Base-by-base conservation (phyloP, 2,797 vertebrate genomes). In the Sebastes hubbsi region DNA sequence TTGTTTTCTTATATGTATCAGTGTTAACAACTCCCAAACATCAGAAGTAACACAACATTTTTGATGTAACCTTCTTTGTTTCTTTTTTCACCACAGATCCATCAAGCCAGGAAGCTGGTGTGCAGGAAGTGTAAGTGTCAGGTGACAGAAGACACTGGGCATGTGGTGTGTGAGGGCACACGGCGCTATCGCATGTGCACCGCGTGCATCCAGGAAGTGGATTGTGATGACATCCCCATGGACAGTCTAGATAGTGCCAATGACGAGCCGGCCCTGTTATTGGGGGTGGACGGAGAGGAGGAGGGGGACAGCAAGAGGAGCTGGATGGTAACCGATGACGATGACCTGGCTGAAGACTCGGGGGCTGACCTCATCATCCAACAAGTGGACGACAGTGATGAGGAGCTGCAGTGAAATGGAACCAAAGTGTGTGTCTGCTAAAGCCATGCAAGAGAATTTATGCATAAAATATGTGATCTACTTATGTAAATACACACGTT, bases 91-190 rank as follows among this genome's bases (percentile, higher is more conserved):
- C 10, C 10, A 67, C 94, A 99, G 98, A 99, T 99, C 81, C 98
- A 99, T 84, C 98, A 99, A 94, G 98, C 98, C 4, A 97, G 97
- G 87, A 99, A 99, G 81, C 95, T 99, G 52, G 98, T 99, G 89
- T 99, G 98, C 96, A 96, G 98, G 86, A 98, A 98, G 82, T 99
- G 98, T 80, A 99, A 99, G 70, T 96, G 97, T 18, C 97, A 97
- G 0, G 97, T 99, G 86, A 99, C 98, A 0, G 98, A 99, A 86
- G 94, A 97, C 34, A 98, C 96, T 0, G 98, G 98, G 0, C 97
- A 97, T 2, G 98, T 99, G 87, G 97, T 99, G 27, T 97, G 98
- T 65, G 98, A 99, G 86, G 98, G 98, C 18, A 97, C 97, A 0
- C 94, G 98, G 1, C 96, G 97, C 49, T 99, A 98, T 91, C 97